A percentile compares a stretch with the other conserved stretches of the same genome.
These are phyloP conservation scores for Paratrypauchen microcephalus DNA, from an alignment of 2,797 vertebrate genomes.

Conservation along the genomic window DNA sequence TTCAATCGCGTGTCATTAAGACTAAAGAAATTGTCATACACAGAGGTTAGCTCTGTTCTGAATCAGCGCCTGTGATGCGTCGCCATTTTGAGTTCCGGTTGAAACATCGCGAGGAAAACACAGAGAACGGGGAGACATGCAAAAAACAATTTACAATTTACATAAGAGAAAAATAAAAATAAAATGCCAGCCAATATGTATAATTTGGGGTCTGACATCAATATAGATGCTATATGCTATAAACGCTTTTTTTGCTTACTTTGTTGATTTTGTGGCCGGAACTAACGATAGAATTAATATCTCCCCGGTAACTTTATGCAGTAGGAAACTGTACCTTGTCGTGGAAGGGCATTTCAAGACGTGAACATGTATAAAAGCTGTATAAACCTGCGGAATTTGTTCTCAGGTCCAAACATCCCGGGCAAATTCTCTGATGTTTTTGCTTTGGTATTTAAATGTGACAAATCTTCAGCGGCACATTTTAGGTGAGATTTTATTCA, in stretches of 20 bases:
- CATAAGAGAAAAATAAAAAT: not conserved
- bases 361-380: slow-evolving; percentile 66
- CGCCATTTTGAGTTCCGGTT: slow-evolving; percentile 78
- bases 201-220: not conserved
- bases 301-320: slow-evolving; percentile 22
- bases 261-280: slow-evolving; percentile 33
- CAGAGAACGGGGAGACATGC: not conserved
- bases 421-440: slow-evolving; percentile 12
- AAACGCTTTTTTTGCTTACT: not conserved
- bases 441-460: slow-evolving; percentile 34
- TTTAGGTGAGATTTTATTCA: slow-evolving; percentile 55
- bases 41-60: slow-evolving; percentile 60
- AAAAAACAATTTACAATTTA: not conserved
- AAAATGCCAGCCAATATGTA: not conserved
- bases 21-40: slow-evolving; percentile 50
- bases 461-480: slow-evolving; percentile 16
- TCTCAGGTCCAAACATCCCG: slow-evolving; percentile 30
- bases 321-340: slow-evolving; percentile 18
- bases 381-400: slow-evolving; percentile 36
- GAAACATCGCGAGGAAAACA: slow-evolving; percentile 54
- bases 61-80: slow-evolving; percentile 65
- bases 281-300: slow-evolving; percentile 26
- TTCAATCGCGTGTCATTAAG: slow-evolving; percentile 46
- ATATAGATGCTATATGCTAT: not conserved
- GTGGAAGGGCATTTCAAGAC: slow-evolving; percentile 58